phyloP scores from a whole-genome alignment of 2,888 invertebrate genomes.

The Eurytoma californica region DNA sequence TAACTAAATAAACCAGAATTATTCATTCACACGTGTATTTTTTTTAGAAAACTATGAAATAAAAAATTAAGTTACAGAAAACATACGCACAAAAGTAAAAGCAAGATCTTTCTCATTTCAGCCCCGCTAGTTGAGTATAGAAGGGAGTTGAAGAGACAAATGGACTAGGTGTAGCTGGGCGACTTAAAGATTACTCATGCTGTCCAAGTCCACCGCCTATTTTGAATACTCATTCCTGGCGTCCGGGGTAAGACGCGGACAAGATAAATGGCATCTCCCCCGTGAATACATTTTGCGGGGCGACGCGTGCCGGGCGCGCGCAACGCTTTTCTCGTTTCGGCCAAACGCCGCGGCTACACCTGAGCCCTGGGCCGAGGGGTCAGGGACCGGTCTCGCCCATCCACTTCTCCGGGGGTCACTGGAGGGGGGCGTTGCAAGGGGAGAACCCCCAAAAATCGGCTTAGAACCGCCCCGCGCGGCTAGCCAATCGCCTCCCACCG shows the following conservation, averaged over 20 bases:
- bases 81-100: too few species aligned
- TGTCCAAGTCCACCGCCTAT: too few species aligned
- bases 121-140: too few species aligned
- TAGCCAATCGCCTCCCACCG: conserved; percentile 69
- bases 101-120: too few species aligned
- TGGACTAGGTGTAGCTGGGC: too few species aligned
- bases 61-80: too few species aligned
- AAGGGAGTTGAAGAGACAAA: too few species aligned
- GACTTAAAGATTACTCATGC: too few species aligned
- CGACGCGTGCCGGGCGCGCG: conserved; percentile 58
- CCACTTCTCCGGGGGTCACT: conserved; percentile 52
- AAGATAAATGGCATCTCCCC: not conserved
- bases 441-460: conserved; percentile 71
- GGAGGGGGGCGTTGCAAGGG: conserved; percentile 59
- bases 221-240: not conserved
- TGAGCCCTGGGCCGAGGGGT: conserved; percentile 60
- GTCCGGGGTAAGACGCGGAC: too few species aligned
- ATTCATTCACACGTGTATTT: too few species aligned
- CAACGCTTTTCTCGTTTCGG: not conserved
- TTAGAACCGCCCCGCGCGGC: conserved; percentile 72
- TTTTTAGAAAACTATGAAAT: too few species aligned
- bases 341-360: conserved; percentile 57
- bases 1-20: too few species aligned
- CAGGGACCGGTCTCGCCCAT: conserved; percentile 55
- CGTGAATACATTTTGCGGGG: not conserved